Evolutionary conservation across 2,113 vertebrate genomes (phyloP), one percentile per base, ranked within the genome.

Genomic region (Ursus arctos): DNA sequence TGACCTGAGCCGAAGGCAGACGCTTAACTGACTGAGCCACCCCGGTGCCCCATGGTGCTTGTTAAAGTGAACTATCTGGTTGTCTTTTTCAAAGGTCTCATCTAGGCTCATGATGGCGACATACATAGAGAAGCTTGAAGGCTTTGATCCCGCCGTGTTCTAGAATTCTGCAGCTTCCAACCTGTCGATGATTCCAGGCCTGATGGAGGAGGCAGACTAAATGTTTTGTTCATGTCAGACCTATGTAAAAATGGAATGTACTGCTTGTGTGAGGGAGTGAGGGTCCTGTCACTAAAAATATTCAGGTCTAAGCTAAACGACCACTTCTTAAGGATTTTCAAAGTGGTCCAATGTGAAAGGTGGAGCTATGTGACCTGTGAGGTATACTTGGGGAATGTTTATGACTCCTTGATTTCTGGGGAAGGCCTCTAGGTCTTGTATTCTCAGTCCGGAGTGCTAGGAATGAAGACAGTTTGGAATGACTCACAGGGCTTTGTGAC

Each of bases 41-140:
- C 14, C 31, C 33, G 31, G 31, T 14, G 2, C 63, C 63, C 63
- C 33, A 21, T 6, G 18, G 11, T 28, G 6, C 19, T 36, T 81
- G 6, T 72, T 77, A 63, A 76, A 82, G 24, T 33, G 49, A 83
- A 28, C 77, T 91, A 12, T 65, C 4, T 40, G 43, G 43, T 47
- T 57, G 13, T 71, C 76, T 88, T 95, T 91, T 74, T 59, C 72
- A 36, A 93, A 76, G 61, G 81, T 69, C 22, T 91, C 47, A 87
- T 49, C 51, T 57, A 21, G 36, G 61, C 14, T 33, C 22, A 7
- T n/a, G 11, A 79, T 43, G 61, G 14, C 88, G 14, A 21, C 49
- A 31, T 59, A 40, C 28, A 24, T 18, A 12, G 6, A n/a, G 88
- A 22, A 76, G 36, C 18, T 33, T 83, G 5, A n/a, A 49, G 51